These are phyloP conservation scores for Apoderus coryli DNA, from an alignment of 2,888 invertebrate species.

Conservation along the genomic window DNA sequence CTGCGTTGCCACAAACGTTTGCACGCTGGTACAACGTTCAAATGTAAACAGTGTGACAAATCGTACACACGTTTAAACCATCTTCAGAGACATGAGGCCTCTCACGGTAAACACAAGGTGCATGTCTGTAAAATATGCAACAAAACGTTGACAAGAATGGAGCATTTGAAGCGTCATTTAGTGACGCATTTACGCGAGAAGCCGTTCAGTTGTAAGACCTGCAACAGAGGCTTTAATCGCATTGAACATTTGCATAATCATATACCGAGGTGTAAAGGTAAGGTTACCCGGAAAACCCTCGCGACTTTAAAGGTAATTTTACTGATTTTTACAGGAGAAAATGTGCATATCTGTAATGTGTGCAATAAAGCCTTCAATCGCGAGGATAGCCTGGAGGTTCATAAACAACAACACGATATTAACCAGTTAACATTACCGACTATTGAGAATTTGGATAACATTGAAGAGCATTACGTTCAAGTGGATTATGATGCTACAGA, in stretches of 20 bases:
- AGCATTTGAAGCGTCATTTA: slow-evolving; percentile 31
- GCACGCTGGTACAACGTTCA: slow-evolving; percentile 28
- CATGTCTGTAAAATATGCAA: slow-evolving; percentile 33
- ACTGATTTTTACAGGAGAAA: slow-evolving; percentile 23
- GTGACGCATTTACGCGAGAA: slow-evolving; percentile 31
- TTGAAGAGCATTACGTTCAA: slow-evolving; percentile 31
- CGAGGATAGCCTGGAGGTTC: slow-evolving; percentile 30
- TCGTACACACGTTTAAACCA: slow-evolving; percentile 29
- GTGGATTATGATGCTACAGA: slow-evolving; percentile 17
- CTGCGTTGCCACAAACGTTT: slow-evolving; percentile 26
- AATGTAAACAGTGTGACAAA: slow-evolving; percentile 31
- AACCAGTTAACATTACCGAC: slow-evolving; percentile 27
- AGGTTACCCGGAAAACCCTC: slow-evolving; percentile 5
- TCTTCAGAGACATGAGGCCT: slow-evolving; percentile 29
- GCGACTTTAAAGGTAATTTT: background rate
- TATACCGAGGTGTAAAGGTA: slow-evolving; percentile 29
- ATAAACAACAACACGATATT: slow-evolving; percentile 29
- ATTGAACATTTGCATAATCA: slow-evolving; percentile 31
- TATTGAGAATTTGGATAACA: slow-evolving; percentile 31
- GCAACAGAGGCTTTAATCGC: slow-evolving; percentile 31
- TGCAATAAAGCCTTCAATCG: slow-evolving; percentile 34
- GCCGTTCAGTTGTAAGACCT: slow-evolving; percentile 30
- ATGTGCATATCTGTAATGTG: slow-evolving; percentile 33
- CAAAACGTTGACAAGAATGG: slow-evolving; percentile 30
- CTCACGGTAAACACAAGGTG: slow-evolving; percentile 28